Base-by-base conservation (phyloP, 2,113 vertebrate genomes). In the Lasiurus borealis region DNA sequence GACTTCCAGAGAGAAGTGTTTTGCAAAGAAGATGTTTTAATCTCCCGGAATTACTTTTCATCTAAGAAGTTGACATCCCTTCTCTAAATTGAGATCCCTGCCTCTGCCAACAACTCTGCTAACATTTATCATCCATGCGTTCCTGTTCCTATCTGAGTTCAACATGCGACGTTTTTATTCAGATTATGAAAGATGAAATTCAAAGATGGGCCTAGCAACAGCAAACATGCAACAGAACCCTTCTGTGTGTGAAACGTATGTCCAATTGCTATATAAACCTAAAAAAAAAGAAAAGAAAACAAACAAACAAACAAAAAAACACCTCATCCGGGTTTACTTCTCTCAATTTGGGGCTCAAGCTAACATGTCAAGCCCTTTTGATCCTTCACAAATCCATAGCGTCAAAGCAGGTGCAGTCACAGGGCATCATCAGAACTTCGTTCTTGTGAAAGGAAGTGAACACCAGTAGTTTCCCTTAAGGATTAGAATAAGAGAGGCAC, bases 401-500 rank as follows among this genome's bases (percentile, higher is more conserved):
- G 12, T 62, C 50, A 92, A 96, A 62, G 69, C 11, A 89, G 21
- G 16, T 25, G 3, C 7, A 91, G 11, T 52, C 50, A 64, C 10
- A 54, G 18, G 71, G 16, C 64, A 94, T 34, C 62, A 84, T 62
- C 36, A 34, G 6, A 5, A 48, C 31, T 15, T 90, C 48, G n/a
- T 48, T 89, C 52, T 40, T 18, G 8, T 16, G 36, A 88, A 90
- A 81, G 10, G 73, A 91, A 86, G 31, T 44, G 19, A 84, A 93
- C 83, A 84, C 44, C 72, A 95, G 80, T 21, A 72, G 64, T 75
- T 18, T 95, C 54, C 46, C 66, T 23, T 52, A 59, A 92, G 64
- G 29, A 90, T 82, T 68, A 84, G 94, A 92, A 64, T 59, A 40
- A 90, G 18, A 59, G 12, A 78, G 6, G n/a, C 50, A 85, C 25